phyloP scores from a whole-genome alignment of 2,888 invertebrate genomes.

The Xestoiulus laeticollis region DNA sequence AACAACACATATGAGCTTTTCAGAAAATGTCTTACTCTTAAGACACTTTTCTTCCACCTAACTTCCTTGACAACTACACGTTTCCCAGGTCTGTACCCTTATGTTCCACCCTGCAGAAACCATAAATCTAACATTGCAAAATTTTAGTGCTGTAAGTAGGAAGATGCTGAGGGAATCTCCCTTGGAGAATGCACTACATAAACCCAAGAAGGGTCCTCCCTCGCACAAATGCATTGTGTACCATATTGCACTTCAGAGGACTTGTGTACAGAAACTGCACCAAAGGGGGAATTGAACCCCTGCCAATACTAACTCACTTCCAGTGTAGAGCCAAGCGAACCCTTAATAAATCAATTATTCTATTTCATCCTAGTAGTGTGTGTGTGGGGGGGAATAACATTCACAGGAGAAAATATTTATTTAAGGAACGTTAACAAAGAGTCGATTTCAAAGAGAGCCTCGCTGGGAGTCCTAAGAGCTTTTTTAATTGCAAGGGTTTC shows the following conservation, averaged over 20 bases:
- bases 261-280: background rate
- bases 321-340: background rate
- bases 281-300: constrained; percentile 2
- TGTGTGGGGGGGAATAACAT: background rate
- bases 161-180: background rate
- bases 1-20: no score
- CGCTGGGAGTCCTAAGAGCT: constrained; percentile 22
- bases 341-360: constrained; percentile 37
- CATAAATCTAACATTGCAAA: no score
- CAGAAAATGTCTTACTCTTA: no score
- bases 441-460: constrained; percentile 20
- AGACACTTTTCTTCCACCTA: no score
- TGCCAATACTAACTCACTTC: constrained; percentile 16
- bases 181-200: background rate
- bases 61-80: no score
- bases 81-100: no score
- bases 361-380: background rate
- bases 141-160: background rate
- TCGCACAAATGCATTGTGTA: background rate
- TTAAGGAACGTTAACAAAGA: constrained; percentile 28
- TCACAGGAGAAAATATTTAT: constrained; percentile 28
- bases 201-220: background rate
- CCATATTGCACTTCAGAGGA: background rate
- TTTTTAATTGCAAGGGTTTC: constrained; percentile 24
- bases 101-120: no score